Percentiles rank a stretch among this genome's conserved stretches.
phyloP scores from a whole-genome alignment of 2,888 invertebrate species.

The Spatulosminthurus flaviceps region DNA sequence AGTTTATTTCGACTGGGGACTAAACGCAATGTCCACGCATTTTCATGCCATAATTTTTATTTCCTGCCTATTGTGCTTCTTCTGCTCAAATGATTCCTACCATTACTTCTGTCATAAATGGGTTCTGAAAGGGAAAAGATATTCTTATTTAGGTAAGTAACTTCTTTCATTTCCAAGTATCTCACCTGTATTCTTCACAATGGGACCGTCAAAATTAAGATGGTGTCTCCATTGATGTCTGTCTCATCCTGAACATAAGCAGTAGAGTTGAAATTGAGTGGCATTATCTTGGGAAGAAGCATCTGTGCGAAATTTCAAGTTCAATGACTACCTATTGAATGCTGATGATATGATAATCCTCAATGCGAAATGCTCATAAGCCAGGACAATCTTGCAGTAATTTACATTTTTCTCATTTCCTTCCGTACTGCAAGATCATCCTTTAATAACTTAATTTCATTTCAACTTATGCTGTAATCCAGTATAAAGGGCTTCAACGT shows the following conservation, averaged over 20 bases:
- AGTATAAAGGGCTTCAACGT: too few species aligned
- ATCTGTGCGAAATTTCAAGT: background rate
- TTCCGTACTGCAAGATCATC: slow-evolving; percentile 1
- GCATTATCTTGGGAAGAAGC: too few species aligned
- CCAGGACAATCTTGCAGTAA: background rate
- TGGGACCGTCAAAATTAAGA: background rate
- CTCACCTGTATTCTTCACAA: background rate
- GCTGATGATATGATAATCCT: background rate
- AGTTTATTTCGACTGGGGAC: background rate
- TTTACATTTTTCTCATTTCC: background rate
- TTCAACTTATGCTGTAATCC: too few species aligned
- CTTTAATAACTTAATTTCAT: background rate
- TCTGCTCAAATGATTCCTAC: background rate
- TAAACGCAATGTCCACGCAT: background rate
- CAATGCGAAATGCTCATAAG: background rate
- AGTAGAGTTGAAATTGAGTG: too few species aligned
- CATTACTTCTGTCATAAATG: background rate
- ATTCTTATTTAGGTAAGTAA: too few species aligned
- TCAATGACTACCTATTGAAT: slow-evolving; percentile 8
- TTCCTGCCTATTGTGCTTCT: background rate
- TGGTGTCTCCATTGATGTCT: background rate
- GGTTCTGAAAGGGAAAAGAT: background rate
- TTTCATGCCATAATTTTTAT: slow-evolving; percentile 2
- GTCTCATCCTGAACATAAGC: too few species aligned
- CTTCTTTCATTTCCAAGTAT: too few species aligned